These are phyloP conservation scores for Salarias fasciatus DNA, from an alignment of 2,797 vertebrate species.

Conservation along the genomic window DNA sequence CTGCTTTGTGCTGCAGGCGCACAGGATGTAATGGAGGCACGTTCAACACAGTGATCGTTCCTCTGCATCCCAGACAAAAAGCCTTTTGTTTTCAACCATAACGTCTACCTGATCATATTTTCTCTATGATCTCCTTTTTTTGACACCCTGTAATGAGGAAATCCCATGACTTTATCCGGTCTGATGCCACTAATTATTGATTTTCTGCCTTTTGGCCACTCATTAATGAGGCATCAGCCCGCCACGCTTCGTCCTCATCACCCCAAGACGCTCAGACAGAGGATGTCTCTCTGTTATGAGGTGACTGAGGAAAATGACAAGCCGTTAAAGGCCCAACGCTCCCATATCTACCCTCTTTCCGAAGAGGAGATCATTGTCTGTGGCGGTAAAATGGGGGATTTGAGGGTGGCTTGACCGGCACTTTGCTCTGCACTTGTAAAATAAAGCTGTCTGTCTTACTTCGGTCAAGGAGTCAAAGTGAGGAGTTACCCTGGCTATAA, in stretches of 20 bases:
- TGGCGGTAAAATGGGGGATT: conserved; percentile 19
- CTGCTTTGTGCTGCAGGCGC: not conserved
- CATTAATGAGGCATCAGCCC: not conserved
- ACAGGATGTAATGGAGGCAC: not conserved
- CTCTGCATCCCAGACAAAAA: not conserved
- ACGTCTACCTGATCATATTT: too few relatives aligned
- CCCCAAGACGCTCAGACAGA: not conserved
- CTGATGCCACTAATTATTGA: not conserved
- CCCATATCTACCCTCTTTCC: conserved; percentile 18
- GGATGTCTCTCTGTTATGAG: not conserved
- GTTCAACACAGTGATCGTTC: conserved; percentile 9
- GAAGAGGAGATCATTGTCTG: conserved; percentile 11
- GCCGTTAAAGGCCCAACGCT: conserved; percentile 3
- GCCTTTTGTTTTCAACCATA: not conserved
- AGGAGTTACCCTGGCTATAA: too few relatives aligned
- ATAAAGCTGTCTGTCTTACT: not conserved
- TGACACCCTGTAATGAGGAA: too few relatives aligned
- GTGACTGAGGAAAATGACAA: not conserved
- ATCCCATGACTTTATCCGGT: too few relatives aligned
- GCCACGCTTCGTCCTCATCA: not conserved
- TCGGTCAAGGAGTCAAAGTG: too few relatives aligned
- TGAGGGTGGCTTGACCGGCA: not conserved
- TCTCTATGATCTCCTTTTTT: too few relatives aligned
- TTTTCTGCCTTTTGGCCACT: not conserved
- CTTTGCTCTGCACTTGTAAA: not conserved